Conservation (phyloP, 2,888 invertebrate species). For the Tinea trinotella region DNA sequence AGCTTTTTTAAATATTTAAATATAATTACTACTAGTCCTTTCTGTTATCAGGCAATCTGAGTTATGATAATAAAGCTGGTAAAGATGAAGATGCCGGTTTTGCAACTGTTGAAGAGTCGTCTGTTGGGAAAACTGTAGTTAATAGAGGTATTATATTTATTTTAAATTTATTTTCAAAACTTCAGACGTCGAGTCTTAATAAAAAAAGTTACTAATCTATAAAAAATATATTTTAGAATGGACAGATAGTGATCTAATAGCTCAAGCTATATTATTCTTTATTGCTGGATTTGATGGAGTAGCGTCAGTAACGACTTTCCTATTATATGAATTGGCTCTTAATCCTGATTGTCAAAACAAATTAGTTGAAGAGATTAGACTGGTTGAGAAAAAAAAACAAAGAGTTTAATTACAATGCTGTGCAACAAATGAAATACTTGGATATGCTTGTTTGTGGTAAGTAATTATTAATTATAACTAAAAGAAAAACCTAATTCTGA, state of each 20-base stretch:
- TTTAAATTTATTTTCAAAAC: neutral
- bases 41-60: constrained; percentile 32
- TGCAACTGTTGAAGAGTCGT: constrained; percentile 45
- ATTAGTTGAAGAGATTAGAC: constrained; percentile 38
- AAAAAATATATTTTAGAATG: constrained; percentile 23
- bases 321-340: constrained; percentile 28
- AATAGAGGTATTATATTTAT: constrained; percentile 29
- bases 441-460: constrained; percentile 64
- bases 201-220: neutral
- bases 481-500: too few relatives aligned
- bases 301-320: constrained; percentile 26
- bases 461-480: constrained; percentile 6
- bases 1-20: too few relatives aligned
- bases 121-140: constrained; percentile 33
- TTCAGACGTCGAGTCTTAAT: neutral
- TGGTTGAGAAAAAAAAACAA: constrained; percentile 35
- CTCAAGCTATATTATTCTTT: constrained; percentile 27
- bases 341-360: constrained; percentile 31
- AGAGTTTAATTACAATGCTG: constrained; percentile 52
- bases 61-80: constrained; percentile 29
- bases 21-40: too few relatives aligned
- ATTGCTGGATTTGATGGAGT: constrained; percentile 28
- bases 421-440: constrained; percentile 41
- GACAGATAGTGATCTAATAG: constrained; percentile 25
- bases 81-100: constrained; percentile 34